A percentile compares a stretch with the other conserved stretches of the same genome.
These are phyloP conservation scores for Lissocephala sabroskyi DNA, from an alignment of 2,888 invertebrate genomes.

Conservation along the genomic window DNA sequence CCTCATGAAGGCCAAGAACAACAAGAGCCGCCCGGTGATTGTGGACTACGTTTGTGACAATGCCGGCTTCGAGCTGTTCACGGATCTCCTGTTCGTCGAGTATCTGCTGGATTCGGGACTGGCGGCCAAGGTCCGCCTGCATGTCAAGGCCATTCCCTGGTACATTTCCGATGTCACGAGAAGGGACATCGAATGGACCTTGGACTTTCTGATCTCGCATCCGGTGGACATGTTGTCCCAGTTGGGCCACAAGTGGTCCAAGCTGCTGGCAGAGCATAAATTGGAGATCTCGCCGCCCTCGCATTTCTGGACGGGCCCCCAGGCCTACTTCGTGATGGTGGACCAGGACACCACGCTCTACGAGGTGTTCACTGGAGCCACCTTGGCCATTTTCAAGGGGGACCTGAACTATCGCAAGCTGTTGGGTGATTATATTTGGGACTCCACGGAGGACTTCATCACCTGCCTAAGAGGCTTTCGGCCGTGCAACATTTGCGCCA, in stretches of 20 bases:
- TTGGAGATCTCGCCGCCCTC: conserved; percentile 74
- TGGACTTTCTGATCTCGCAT: conserved; percentile 73
- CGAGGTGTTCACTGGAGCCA: conserved; percentile 78
- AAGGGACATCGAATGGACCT: conserved; percentile 82
- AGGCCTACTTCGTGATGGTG: conserved; percentile 84
- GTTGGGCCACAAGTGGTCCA: conserved; percentile 77
- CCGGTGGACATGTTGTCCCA: conserved; percentile 41
- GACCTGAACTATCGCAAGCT: conserved; percentile 97
- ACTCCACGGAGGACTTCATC: conserved; percentile 78
- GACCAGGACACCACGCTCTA: conserved; percentile 80
- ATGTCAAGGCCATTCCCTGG: conserved; percentile 94
- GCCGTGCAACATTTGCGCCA: conserved; percentile 85
- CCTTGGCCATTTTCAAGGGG: conserved; percentile 88
- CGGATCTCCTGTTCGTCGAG: conserved; percentile 89
- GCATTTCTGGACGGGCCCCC: conserved; percentile 91
- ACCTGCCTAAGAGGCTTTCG: conserved; percentile 77
- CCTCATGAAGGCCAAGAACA: conserved; percentile 29
- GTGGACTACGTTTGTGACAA: conserved; percentile 93
- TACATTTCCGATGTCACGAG: conserved; percentile 91
- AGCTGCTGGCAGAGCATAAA: conserved; percentile 73
- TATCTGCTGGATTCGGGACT: conserved; percentile 79
- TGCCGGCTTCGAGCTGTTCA: conserved; percentile 92
- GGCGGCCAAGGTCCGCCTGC: conserved; percentile 80
- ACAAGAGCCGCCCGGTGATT: conserved; percentile 63
- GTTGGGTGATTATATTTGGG: conserved; percentile 89